A percentile compares a stretch with the other conserved stretches of the same genome.
Evolutionary conservation across 2,797 vertebrate genomes (phyloP).

Genomic region (Synanceia verrucosa): DNA sequence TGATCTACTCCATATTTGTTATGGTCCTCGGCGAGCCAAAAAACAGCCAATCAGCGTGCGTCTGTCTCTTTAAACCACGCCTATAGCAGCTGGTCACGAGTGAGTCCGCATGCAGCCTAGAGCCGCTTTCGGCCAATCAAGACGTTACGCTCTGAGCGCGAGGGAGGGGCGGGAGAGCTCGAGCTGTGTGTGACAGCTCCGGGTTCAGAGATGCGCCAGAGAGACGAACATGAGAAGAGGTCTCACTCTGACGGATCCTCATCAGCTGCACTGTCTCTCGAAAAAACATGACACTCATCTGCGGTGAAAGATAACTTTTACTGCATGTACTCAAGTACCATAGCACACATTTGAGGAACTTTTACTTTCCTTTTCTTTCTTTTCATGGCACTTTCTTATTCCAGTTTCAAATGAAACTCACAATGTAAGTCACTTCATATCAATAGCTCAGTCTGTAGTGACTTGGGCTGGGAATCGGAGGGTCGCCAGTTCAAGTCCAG

Average conservation of each 20-base stretch:
- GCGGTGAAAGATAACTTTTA: background rate
- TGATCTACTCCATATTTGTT: constrained; percentile 53
- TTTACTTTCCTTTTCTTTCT: background rate
- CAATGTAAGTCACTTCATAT: no score
- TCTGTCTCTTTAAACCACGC: background rate
- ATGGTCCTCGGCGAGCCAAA: constrained; percentile 29
- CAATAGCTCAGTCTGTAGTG: no score
- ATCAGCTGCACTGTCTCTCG: background rate
- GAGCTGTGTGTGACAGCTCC: constrained; percentile 57
- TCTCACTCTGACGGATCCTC: constrained; percentile 41
- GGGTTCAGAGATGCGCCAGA: constrained; percentile 48
- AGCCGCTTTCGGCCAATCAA: constrained; percentile 64
- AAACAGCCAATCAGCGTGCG: constrained; percentile 47
- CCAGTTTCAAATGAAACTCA: background rate
- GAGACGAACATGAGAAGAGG: constrained; percentile 9
- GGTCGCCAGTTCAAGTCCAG: no score
- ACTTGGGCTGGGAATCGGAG: no score
- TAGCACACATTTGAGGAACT: background rate
- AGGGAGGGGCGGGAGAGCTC: constrained; percentile 35
- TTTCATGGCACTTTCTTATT: background rate
- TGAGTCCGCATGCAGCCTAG: constrained; percentile 52
- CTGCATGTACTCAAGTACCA: background rate
- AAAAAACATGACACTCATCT: background rate
- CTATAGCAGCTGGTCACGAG: constrained; percentile 63
- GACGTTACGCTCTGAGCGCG: constrained; percentile 30